Evolutionary conservation across 1,140 invertebrate species (phyloP).

Genomic region (Trichonephila clavata): DNA sequence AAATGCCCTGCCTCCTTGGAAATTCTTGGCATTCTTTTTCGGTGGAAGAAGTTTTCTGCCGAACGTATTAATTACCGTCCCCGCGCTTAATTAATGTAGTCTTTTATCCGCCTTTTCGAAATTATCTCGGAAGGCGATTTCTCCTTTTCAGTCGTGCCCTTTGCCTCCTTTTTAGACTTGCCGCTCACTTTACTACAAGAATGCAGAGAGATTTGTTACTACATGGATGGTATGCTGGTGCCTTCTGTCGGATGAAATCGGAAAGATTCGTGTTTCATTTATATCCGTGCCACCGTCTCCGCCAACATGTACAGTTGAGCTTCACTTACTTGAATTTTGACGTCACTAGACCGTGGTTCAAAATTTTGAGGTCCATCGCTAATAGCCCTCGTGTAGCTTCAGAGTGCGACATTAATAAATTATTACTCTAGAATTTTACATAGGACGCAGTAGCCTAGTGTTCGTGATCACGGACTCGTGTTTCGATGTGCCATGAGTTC

Average conservation of each 20-base stretch:
- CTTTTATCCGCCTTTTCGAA: conserved; percentile 39
- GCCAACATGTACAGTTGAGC: no score
- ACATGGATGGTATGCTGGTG: not conserved
- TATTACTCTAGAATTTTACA: no score
- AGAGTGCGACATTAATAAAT: no score
- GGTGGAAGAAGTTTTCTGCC: not conserved
- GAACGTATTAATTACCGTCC: conserved; percentile 40
- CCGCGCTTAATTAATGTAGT: conserved; percentile 39
- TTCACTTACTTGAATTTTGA: no score
- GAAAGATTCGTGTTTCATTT: not conserved
- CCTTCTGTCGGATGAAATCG: not conserved
- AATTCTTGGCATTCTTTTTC: conserved; percentile 40
- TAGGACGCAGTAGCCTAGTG: no score
- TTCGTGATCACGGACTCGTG: no score
- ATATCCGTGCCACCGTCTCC: not conserved
- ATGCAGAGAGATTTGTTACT: not conserved
- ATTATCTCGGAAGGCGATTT: not conserved
- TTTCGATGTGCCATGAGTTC: no score
- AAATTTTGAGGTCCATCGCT: no score
- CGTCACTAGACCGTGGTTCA: no score
- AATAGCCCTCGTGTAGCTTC: no score
- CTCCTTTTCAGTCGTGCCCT: not conserved
- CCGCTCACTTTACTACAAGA: no score
- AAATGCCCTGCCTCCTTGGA: not conserved
- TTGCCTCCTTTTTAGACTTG: not conserved